Conservation (phyloP, 2,113 vertebrate genomes). For the Nothocercus nigrocapillus region DNA sequence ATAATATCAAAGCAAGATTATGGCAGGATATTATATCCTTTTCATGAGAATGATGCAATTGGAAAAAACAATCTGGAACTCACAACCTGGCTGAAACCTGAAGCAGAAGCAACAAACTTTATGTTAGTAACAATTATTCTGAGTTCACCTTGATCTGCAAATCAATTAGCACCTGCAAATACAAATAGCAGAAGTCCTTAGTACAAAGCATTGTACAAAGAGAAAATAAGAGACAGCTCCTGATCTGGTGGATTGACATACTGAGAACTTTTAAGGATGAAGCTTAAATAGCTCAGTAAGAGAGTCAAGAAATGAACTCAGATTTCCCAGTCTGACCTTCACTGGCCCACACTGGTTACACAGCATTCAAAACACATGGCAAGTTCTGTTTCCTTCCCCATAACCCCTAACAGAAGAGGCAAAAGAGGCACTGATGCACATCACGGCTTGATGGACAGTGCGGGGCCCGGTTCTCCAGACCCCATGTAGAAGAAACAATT, state of each 20-base stretch:
- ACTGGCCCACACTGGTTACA: background rate
- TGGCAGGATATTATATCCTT: background rate
- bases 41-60: background rate
- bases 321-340: background rate
- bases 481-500: background rate
- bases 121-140: background rate
- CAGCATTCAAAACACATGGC: background rate
- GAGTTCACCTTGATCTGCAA: background rate
- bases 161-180: background rate
- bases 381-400: background rate
- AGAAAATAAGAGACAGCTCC: constrained; percentile 7
- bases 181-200: background rate
- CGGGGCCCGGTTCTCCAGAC: background rate
- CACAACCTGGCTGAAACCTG: background rate
- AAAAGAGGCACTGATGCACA: background rate
- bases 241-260: constrained; percentile 8
- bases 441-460: background rate
- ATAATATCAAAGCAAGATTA: background rate
- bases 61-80: background rate
- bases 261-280: background rate
- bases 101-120: constrained; percentile 1
- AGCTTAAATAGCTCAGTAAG: background rate
- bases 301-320: background rate
- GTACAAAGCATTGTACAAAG: constrained; percentile 4
- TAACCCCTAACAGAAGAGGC: background rate